phyloP scores from a whole-genome alignment of 2,113 vertebrate species.

The Spilogale gracilis region DNA sequence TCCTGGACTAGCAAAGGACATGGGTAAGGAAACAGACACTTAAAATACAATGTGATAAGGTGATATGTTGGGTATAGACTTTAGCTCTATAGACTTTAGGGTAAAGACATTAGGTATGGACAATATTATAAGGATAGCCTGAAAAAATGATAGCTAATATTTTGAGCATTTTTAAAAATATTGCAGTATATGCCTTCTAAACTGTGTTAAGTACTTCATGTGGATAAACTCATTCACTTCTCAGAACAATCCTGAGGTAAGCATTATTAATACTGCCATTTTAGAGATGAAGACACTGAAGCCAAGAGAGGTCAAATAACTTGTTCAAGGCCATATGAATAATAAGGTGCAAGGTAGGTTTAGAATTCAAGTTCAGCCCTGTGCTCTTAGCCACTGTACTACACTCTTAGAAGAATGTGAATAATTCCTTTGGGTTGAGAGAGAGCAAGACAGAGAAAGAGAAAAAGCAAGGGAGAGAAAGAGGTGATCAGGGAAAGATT shows the following conservation, averaged over 20 bases:
- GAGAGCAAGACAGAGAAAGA: background rate
- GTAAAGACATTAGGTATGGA: background rate
- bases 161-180: constrained; percentile 20
- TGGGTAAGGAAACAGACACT: background rate
- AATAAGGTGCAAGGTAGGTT: background rate
- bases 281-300: constrained; percentile 54
- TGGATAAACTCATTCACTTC: background rate
- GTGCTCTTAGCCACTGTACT: background rate
- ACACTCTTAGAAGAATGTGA: background rate
- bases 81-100: background rate
- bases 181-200: background rate
- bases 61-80: background rate
- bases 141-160: background rate
- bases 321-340: background rate
- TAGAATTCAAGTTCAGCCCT: background rate
- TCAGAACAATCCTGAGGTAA: background rate
- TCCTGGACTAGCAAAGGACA: background rate
- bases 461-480: background rate
- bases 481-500: background rate
- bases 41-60: background rate
- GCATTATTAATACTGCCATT: background rate
- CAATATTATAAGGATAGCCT: background rate
- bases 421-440: background rate
- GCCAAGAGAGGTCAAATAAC: background rate
- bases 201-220: constrained; percentile 25